These are phyloP conservation scores for Synanthedon formicaeformis DNA, from an alignment of 2,888 invertebrate species.

Conservation along the genomic window DNA sequence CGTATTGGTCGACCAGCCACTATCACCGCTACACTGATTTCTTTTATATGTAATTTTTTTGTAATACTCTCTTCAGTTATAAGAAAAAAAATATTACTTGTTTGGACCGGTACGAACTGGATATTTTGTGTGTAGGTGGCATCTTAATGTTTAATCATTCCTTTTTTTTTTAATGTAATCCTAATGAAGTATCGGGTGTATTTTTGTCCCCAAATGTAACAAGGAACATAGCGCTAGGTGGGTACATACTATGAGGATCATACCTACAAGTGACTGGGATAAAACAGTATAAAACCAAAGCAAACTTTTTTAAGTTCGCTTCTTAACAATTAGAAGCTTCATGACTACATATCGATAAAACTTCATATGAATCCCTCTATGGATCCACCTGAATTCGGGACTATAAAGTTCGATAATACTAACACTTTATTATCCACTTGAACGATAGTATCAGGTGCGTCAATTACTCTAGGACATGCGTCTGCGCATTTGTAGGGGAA, in stretches of 20 bases:
- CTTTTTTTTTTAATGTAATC: conserved; percentile 58
- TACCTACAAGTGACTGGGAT: too few species aligned
- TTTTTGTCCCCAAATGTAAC: conserved; percentile 5
- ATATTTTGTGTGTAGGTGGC: conserved; percentile 66
- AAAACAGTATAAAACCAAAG: too few species aligned
- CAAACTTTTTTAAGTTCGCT: too few species aligned
- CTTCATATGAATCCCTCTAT: too few species aligned
- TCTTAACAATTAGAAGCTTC: too few species aligned
- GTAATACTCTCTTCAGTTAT: conserved; percentile 57
- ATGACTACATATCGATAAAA: too few species aligned
- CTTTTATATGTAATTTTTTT: conserved; percentile 64
- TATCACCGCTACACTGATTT: conserved; percentile 70
- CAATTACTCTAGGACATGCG: conserved; percentile 31
- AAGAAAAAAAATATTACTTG: conserved; percentile 61
- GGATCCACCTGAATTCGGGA: too few species aligned
- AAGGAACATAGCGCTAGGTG: too few species aligned
- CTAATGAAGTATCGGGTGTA: conserved; percentile 42
- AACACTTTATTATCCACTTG: too few species aligned
- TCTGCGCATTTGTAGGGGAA: conserved; percentile 22
- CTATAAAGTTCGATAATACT: too few species aligned
- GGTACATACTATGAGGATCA: too few species aligned
- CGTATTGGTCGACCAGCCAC: conserved; percentile 55
- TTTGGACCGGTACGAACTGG: conserved; percentile 59
- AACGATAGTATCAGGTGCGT: neutral
- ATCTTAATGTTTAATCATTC: conserved; percentile 48